Percentiles rank a stretch among this genome's conserved stretches.
These are phyloP conservation scores for Macrosiphum euphorbiae DNA, from an alignment of 2,888 invertebrate genomes.

Conservation along the genomic window DNA sequence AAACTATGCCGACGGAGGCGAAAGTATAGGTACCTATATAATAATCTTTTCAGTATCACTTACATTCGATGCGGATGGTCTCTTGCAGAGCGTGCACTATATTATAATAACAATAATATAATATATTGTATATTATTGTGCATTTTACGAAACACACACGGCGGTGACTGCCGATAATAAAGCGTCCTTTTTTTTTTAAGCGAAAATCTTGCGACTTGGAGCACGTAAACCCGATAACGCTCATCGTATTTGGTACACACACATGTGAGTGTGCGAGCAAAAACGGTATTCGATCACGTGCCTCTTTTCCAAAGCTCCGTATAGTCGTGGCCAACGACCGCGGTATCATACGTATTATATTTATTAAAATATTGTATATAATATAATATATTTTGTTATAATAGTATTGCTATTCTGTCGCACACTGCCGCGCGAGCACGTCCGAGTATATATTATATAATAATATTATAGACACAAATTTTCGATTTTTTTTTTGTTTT, in stretches of 20 bases:
- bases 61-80: neutral
- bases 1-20: neutral
- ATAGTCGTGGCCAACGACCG: constrained; percentile 39
- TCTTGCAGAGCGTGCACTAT: neutral
- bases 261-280: neutral
- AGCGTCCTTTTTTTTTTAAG: neutral
- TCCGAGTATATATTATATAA: neutral
- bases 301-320: neutral
- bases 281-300: constrained; percentile 26
- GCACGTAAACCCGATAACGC: constrained; percentile 47
- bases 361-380: neutral
- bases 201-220: constrained; percentile 30
- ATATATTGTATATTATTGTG: neutral
- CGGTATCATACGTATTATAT: neutral
- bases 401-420: neutral
- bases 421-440: no score
- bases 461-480: neutral
- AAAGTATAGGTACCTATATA: neutral
- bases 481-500: neutral
- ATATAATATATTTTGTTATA: no score
- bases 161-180: neutral
- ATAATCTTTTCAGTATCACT: neutral
- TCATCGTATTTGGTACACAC: neutral
- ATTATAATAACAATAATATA: neutral
- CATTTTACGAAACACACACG: neutral